Conservation (phyloP, 2,113 vertebrate species). For the Oreochromis aureus region DNA sequence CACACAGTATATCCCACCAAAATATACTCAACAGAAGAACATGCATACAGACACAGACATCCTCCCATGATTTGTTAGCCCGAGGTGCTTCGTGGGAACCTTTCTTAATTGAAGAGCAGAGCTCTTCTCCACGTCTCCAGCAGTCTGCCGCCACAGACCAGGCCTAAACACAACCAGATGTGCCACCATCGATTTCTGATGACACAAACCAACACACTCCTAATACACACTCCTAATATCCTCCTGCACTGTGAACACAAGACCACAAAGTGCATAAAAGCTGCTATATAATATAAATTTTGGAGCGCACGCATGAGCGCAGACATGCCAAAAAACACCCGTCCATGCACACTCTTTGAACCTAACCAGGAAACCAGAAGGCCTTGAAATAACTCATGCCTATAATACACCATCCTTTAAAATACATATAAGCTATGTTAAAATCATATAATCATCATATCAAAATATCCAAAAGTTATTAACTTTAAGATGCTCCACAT, state of each 20-base stretch:
- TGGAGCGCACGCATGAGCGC: neutral
- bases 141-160: conserved; percentile 62
- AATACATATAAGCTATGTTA: neutral
- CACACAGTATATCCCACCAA: neutral
- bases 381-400: conserved; percentile 38
- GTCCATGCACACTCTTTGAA: conserved; percentile 13
- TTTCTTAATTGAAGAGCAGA: conserved; percentile 64
- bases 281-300: neutral
- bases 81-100: conserved; percentile 61
- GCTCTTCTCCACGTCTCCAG: conserved; percentile 57
- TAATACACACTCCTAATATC: conserved; percentile 49
- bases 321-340: neutral
- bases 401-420: conserved; percentile 35
- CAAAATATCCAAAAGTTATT: neutral
- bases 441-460: conserved; percentile 36
- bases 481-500: neutral
- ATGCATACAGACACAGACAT: neutral
- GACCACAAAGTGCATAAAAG: conserved; percentile 38
- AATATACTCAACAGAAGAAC: neutral
- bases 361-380: conserved; percentile 12
- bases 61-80: conserved; percentile 6
- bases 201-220: conserved; percentile 19
- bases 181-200: conserved; percentile 58
- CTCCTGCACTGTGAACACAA: neutral
- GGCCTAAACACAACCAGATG: conserved; percentile 70